phyloP scores from a whole-genome alignment of 1,140 invertebrate genomes.

The Drosophila busckii region DNA sequence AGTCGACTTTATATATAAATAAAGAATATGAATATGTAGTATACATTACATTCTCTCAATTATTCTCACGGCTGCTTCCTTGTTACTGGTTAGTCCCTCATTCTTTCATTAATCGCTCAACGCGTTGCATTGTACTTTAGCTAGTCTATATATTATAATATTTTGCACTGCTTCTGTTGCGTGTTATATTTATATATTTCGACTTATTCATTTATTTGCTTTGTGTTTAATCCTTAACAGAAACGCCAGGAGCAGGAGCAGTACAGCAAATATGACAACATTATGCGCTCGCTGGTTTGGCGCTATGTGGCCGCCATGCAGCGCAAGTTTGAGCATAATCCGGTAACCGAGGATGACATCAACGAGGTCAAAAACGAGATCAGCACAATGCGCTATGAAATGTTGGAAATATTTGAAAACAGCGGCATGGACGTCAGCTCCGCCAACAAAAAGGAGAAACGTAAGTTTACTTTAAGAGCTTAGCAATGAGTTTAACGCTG shows the following conservation, averaged over 20 bases:
- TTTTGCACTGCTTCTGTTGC: no score
- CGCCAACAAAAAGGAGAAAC: slow-evolving; percentile 85
- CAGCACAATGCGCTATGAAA: slow-evolving; percentile 88
- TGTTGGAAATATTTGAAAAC: slow-evolving; percentile 89
- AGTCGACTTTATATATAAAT: background rate
- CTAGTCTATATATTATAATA: no score
- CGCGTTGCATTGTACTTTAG: no score
- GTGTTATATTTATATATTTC: no score
- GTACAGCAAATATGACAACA: slow-evolving; percentile 85
- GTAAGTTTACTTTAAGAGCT: slow-evolving; percentile 78
- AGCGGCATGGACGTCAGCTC: slow-evolving; percentile 89
- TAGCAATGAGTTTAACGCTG: no score
- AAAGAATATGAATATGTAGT: no score
- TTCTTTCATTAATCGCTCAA: no score
- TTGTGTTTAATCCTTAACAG: no score
- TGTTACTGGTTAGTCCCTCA: no score
- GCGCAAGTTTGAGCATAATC: slow-evolving; percentile 85
- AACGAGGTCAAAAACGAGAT: slow-evolving; percentile 96
- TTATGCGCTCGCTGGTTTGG: slow-evolving; percentile 91
- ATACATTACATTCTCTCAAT: no score
- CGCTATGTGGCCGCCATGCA: slow-evolving; percentile 90
- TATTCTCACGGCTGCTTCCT: no score
- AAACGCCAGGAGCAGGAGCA: slow-evolving; percentile 81
- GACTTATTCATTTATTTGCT: no score
- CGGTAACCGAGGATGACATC: slow-evolving; percentile 94